These are phyloP conservation scores for Aquatica leii DNA, from an alignment of 2,888 invertebrate species.

Conservation along the genomic window DNA sequence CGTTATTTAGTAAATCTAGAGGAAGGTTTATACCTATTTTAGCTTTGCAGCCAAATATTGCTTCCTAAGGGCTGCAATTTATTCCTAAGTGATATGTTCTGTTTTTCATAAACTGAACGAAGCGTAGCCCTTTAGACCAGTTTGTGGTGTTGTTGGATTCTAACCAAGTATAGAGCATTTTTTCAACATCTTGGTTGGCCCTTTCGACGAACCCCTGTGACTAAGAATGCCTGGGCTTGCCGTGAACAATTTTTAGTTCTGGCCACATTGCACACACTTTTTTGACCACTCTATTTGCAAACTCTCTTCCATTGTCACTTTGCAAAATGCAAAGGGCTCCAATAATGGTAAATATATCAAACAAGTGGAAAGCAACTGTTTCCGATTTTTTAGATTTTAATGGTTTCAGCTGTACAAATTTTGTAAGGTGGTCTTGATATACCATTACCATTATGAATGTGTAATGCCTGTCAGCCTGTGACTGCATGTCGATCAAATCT, in stretches of 20 bases:
- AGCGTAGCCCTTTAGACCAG: slow-evolving; percentile 57
- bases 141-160: slow-evolving; percentile 49
- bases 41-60: slow-evolving; percentile 34
- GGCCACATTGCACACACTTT: slow-evolving; percentile 26
- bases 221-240: slow-evolving; percentile 38
- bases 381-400: neutral
- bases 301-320: slow-evolving; percentile 17
- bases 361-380: neutral
- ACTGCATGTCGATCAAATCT: slow-evolving; percentile 15
- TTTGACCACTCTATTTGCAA: slow-evolving; percentile 27
- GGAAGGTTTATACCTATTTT: neutral
- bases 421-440: slow-evolving; percentile 52
- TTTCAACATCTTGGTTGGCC: slow-evolving; percentile 53
- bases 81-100: slow-evolving; percentile 53
- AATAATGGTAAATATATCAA: slow-evolving; percentile 10
- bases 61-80: slow-evolving; percentile 47
- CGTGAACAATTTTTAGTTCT: slow-evolving; percentile 39
- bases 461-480: no score
- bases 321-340: slow-evolving; percentile 19
- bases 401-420: slow-evolving; percentile 44
- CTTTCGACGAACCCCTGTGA: slow-evolving; percentile 52
- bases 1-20: neutral
- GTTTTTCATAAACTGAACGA: slow-evolving; percentile 59
- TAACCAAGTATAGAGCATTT: slow-evolving; percentile 54
- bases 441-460: slow-evolving; percentile 52